Percentiles rank a stretch among this genome's conserved stretches.
These are phyloP conservation scores for Ptychochromis oligacanthus DNA, from an alignment of 2,113 vertebrate genomes.

Conservation along the genomic window DNA sequence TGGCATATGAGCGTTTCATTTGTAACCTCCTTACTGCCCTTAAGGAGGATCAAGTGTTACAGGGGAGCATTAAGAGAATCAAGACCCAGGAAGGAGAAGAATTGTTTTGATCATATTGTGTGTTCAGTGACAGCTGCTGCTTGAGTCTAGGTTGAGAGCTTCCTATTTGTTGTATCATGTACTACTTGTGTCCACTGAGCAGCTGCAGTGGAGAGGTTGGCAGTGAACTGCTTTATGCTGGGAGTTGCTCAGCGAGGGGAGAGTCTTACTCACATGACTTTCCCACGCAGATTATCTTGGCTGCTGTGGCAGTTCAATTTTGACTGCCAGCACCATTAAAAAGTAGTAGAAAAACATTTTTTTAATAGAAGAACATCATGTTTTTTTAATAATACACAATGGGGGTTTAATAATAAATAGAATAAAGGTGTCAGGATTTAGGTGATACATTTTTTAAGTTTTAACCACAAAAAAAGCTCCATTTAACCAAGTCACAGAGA, in stretches of 20 bases:
- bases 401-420: rapidly evolving
- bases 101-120: constrained; percentile 2
- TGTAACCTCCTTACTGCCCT: not conserved
- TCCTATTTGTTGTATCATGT: constrained; percentile 27
- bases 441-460: not conserved
- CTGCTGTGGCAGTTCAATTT: constrained; percentile 15
- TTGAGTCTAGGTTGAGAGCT: not conserved
- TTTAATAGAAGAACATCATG: not conserved
- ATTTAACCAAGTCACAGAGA: not conserved
- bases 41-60: constrained; percentile 10
- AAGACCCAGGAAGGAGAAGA: not conserved
- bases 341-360: not conserved
- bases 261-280: constrained; percentile 9
- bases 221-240: not conserved
- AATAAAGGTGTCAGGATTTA: not conserved
- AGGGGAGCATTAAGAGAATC: not conserved
- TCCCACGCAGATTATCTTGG: constrained; percentile 45
- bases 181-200: not conserved
- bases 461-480: not conserved
- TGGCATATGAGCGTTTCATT: constrained; percentile 39
- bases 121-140: not conserved
- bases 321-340: not conserved
- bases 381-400: not conserved
- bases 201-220: constrained; percentile 14
- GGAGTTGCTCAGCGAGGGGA: not conserved